Percentiles rank a stretch among this genome's conserved stretches.
Conservation (phyloP, 2,797 vertebrate species). For the Gobionotothen gibberifrons region DNA sequence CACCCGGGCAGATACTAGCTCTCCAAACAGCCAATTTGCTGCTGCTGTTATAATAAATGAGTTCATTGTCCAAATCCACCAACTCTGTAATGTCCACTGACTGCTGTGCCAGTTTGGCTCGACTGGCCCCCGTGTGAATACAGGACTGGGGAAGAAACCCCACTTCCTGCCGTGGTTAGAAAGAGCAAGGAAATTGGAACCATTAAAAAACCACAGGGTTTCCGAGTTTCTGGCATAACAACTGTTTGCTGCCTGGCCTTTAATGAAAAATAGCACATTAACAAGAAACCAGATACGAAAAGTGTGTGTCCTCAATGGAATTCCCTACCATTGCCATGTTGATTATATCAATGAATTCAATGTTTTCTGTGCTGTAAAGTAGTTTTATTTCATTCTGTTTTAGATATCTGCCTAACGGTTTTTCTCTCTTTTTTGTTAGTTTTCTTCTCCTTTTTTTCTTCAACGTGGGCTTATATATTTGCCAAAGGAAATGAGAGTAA, state of each 20-base stretch:
- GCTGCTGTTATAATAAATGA: conserved; percentile 33
- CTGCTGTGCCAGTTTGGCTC: conserved; percentile 28
- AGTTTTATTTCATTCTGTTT: no score
- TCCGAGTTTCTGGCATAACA: background rate
- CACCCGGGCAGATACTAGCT: conserved; percentile 7
- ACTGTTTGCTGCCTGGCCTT: background rate
- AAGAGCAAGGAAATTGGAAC: conserved; percentile 12
- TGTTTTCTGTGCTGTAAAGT: no score
- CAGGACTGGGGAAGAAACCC: background rate
- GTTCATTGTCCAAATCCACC: conserved; percentile 35
- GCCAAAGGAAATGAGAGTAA: no score
- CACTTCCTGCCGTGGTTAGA: conserved; percentile 1
- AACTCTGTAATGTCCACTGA: conserved; percentile 20
- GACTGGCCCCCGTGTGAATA: conserved; percentile 34
- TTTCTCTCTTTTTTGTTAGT: no score
- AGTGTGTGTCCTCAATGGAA: background rate
- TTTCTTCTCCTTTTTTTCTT: no score
- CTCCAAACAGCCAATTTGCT: conserved; percentile 40
- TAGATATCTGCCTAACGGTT: no score
- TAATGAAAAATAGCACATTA: background rate
- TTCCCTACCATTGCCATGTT: no score
- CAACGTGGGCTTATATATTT: no score
- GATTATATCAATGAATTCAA: no score
- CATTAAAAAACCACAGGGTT: background rate
- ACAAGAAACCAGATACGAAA: conserved; percentile 18